Percentiles rank a stretch among this genome's conserved stretches.
phyloP scores from a whole-genome alignment of 2,888 invertebrate species.

The Troglohyphantes excavatus region DNA sequence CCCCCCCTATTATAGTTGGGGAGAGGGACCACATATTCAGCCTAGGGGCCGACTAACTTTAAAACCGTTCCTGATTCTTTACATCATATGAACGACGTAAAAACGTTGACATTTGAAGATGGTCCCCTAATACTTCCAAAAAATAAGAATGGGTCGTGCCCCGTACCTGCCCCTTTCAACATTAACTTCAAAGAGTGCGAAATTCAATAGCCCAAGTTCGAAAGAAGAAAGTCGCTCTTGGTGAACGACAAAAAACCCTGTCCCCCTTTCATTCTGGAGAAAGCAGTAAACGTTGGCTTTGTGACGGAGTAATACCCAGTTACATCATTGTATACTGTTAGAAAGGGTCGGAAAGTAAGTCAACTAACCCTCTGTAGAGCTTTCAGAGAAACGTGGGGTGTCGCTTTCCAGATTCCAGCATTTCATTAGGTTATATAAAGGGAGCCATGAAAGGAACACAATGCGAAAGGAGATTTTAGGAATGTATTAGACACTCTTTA shows the following conservation, averaged over 20 bases:
- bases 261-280: neutral
- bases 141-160: neutral
- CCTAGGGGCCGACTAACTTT: no score
- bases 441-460: neutral
- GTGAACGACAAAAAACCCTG: neutral
- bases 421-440: no score
- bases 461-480: no score
- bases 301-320: neutral
- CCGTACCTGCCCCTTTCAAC: neutral
- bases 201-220: neutral
- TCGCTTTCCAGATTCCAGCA: no score
- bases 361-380: no score
- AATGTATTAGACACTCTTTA: no score
- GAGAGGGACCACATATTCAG: no score
- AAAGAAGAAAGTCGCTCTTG: neutral
- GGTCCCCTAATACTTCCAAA: neutral
- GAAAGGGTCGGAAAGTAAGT: neutral
- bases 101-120: neutral
- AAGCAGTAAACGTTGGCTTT: slow-evolving; percentile 1
- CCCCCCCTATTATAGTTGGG: no score
- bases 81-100: no score
- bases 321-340: neutral
- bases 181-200: neutral
- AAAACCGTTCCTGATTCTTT: no score
- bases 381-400: no score